Evolutionary conservation across 2,888 invertebrate genomes (phyloP).

Genomic region (Crioceris asparagi): DNA sequence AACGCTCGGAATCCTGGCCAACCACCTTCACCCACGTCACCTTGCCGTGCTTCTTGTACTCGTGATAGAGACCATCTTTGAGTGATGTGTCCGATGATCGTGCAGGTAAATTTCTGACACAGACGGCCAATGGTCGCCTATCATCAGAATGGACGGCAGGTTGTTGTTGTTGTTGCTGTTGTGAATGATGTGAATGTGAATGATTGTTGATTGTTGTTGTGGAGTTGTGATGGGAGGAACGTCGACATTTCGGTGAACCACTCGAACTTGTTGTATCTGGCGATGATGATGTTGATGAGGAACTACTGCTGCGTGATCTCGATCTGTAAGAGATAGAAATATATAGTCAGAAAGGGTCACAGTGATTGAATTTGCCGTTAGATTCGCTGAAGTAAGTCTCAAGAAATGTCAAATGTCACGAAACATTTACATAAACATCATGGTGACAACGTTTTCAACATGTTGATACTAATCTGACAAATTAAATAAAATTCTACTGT

Average conservation of each 20-base stretch:
- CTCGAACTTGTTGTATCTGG: constrained; percentile 49
- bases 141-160: constrained; percentile 45
- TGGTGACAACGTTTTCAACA: too few species aligned
- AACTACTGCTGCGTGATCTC: constrained; percentile 44
- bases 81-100: constrained; percentile 88
- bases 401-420: too few species aligned
- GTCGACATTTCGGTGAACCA: constrained; percentile 42
- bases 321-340: constrained; percentile 33
- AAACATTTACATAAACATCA: too few species aligned
- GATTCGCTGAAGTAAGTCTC: too few species aligned
- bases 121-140: constrained; percentile 75
- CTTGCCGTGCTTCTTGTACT: constrained; percentile 97
- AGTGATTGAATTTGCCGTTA: too few species aligned
- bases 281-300: constrained; percentile 51
- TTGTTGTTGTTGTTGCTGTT: constrained; percentile 22
- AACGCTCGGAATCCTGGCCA: constrained; percentile 82
- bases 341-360: too few species aligned
- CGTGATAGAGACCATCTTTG: constrained; percentile 95
- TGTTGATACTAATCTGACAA: too few species aligned
- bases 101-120: constrained; percentile 81
- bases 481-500: too few species aligned
- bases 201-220: constrained; percentile 2
- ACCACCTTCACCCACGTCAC: constrained; percentile 86
- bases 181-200: neutral
- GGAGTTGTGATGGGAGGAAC: constrained; percentile 34